Percentiles rank a stretch among this genome's conserved stretches.
These are phyloP conservation scores for Epiblema foenella DNA, from an alignment of 2,888 invertebrate species.

Conservation along the genomic window DNA sequence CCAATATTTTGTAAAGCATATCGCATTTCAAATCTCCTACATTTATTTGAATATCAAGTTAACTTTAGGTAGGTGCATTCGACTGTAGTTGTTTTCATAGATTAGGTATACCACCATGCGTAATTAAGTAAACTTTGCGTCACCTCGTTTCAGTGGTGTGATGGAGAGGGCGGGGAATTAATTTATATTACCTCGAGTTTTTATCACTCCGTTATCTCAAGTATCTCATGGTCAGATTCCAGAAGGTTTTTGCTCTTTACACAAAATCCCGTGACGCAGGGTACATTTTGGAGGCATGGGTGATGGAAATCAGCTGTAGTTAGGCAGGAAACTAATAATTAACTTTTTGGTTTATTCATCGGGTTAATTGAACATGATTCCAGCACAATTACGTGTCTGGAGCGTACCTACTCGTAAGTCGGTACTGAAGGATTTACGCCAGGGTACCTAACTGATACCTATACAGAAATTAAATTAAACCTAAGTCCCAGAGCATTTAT, in stretches of 20 bases:
- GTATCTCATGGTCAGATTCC: constrained; percentile 34
- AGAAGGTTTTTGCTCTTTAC: constrained; percentile 30
- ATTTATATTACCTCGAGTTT: constrained; percentile 34
- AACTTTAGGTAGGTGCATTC: constrained; percentile 9
- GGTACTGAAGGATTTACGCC: too few relatives aligned
- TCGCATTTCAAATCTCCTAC: neutral
- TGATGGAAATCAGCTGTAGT: neutral
- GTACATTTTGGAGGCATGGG: neutral
- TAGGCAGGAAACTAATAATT: too few relatives aligned
- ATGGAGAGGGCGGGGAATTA: constrained; percentile 6
- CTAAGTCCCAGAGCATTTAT: too few relatives aligned
- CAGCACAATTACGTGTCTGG: too few relatives aligned
- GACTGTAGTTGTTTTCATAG: constrained; percentile 19
- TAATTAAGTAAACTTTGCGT: constrained; percentile 42
- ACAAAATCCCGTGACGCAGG: neutral
- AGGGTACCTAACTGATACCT: too few relatives aligned
- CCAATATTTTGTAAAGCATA: neutral
- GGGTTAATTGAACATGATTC: too few relatives aligned
- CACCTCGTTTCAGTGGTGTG: constrained; percentile 29
- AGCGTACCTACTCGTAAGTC: too few relatives aligned
- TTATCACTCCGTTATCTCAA: constrained; percentile 40
- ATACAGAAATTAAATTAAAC: too few relatives aligned
- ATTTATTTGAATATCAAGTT: neutral
- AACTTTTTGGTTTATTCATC: too few relatives aligned
- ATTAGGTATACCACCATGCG: constrained; percentile 22